Evolutionary conservation across 1,140 invertebrate genomes (phyloP), one percentile per base, ranked within the genome.

Genomic region (Stegodyphus dumicola): DNA sequence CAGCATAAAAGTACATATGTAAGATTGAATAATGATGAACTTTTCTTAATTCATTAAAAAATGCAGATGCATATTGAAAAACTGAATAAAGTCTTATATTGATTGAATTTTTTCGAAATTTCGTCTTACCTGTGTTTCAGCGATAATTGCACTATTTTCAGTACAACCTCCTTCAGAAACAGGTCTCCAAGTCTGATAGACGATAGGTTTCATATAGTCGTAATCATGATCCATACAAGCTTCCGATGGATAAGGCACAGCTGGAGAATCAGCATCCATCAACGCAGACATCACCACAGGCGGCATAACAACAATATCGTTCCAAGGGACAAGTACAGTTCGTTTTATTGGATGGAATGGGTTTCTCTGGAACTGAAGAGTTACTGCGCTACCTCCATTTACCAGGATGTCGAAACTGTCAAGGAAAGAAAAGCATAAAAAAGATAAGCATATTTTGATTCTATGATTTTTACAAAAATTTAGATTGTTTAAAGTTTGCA

Each of bases 251-350:
- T 84, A 52, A 56, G 78, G 33, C 7, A 6, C 49, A 48, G 64
- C 33, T 17, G 33, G 15, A 90, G 81, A 17, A n/a, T 79, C 87
- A 70, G 96, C 95, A 79, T 96, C 95, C 1, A 94, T 93, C 15
- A 94, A 94, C 87, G 95, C 90, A 15, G 87, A 87, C 96, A 98
- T 97, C 0, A 94, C 90, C 53, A 97, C 94, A 65, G 95, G 94
- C 88, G 97, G 95, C 87, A 97, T 96, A 74, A 97, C 96, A 9
- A 97, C 94, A 77, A 96, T 95, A 93, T 98, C 96, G 91, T 99
- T 99, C 96, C 97, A 98, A 5, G 97, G 97, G n/a, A 99, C 96
- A 89, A 95, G 96, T 5, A 99, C 95, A 77, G 98, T 97, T 89
- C 95, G 94, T n/a, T 93, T 95, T 87, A 96, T 94, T 2, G 95